A percentile compares a stretch with the other conserved stretches of the same genome.
phyloP scores from a whole-genome alignment of 2,113 vertebrate genomes.

The Nothocercus nigrocapillus region DNA sequence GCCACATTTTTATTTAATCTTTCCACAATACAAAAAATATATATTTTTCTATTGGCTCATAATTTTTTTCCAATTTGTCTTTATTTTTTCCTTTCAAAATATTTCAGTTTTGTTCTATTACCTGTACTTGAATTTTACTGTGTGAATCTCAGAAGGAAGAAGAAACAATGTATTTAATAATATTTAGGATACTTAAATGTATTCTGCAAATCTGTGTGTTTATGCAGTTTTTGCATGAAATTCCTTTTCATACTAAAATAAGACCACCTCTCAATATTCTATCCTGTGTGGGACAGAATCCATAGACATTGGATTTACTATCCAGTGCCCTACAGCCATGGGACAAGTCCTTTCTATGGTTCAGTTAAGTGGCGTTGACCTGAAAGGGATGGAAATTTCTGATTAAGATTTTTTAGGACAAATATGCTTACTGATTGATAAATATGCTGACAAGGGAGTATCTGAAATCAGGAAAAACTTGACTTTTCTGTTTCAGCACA shows the following conservation, averaged over 20 bases:
- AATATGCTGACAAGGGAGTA: neutral
- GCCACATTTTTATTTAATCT: neutral
- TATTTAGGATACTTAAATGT: neutral
- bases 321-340: neutral
- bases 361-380: neutral
- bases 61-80: neutral
- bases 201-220: neutral
- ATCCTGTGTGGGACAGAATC: neutral
- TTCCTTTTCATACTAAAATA: neutral
- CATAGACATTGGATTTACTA: neutral
- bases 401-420: neutral
- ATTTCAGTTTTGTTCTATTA: neutral
- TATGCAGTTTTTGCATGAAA: neutral
- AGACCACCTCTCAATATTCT: neutral
- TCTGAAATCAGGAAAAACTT: constrained; percentile 10
- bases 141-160: neutral
- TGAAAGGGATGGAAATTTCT: neutral
- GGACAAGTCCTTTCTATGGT: neutral
- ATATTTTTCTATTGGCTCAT: neutral
- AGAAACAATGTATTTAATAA: neutral
- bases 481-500: neutral
- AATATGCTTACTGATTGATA: neutral
- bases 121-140: neutral
- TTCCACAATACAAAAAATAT: neutral
- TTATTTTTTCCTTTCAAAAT: neutral